phyloP scores from a whole-genome alignment of 2,797 vertebrate species.

The Tiaroga cobitis region DNA sequence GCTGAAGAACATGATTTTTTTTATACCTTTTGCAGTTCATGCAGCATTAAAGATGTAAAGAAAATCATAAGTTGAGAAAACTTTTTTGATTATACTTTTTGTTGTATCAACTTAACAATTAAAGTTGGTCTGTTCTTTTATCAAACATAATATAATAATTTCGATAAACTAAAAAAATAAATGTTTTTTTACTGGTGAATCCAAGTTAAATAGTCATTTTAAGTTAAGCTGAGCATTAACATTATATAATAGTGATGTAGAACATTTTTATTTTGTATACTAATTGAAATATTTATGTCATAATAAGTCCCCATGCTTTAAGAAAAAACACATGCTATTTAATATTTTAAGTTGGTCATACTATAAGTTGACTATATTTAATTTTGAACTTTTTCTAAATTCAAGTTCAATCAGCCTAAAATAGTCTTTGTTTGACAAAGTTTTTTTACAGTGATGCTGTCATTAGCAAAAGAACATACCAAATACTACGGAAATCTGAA shows the following conservation, averaged over 20 bases:
- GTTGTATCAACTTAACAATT: not conserved
- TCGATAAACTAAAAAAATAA: not conserved
- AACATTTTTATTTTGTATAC: not conserved
- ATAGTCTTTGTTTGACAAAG: not conserved
- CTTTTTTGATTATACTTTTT: no score
- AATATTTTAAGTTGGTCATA: not conserved
- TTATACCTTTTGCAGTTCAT: not conserved
- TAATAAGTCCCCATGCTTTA: not conserved
- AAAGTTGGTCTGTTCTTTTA: slow-evolving; percentile 1
- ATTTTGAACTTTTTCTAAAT: not conserved
- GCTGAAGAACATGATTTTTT: not conserved
- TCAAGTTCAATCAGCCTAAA: not conserved
- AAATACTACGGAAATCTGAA: not conserved
- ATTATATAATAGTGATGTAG: not conserved
- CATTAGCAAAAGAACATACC: not conserved
- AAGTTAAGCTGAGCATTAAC: not conserved
- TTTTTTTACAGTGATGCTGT: not conserved
- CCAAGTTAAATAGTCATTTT: not conserved
- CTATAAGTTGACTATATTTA: not conserved
- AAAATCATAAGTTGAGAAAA: not conserved
- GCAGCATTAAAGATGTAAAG: not conserved
- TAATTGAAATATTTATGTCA: no score
- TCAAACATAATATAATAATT: no score
- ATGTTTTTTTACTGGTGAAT: not conserved
- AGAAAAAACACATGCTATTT: not conserved